These are phyloP conservation scores for Semnornis frantzii DNA, from an alignment of 2,113 vertebrate genomes.

Conservation along the genomic window DNA sequence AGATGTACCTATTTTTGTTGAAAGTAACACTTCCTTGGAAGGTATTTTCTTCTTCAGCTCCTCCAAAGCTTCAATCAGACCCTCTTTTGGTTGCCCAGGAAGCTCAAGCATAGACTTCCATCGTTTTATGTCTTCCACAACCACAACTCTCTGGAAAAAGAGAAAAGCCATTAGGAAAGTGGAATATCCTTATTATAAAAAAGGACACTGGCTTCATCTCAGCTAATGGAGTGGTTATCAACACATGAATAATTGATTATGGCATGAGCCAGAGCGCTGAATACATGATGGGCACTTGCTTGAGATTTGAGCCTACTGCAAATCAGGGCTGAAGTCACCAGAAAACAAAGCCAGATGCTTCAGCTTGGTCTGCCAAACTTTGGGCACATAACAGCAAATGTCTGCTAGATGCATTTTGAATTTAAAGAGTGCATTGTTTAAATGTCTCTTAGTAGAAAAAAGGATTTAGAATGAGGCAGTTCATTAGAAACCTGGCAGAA, in stretches of 20 bases:
- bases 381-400: background rate
- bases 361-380: constrained; percentile 3
- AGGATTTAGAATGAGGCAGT: background rate
- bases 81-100: constrained; percentile 85
- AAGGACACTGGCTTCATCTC: constrained; percentile 57
- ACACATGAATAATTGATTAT: constrained; percentile 72
- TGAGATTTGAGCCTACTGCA: constrained; percentile 49
- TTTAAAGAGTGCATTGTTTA: background rate
- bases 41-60: constrained; percentile 96
- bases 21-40: constrained; percentile 89
- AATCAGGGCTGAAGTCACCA: constrained; percentile 32
- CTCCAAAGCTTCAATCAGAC: constrained; percentile 82
- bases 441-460: background rate
- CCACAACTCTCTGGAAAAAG: constrained; percentile 91
- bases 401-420: background rate
- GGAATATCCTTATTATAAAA: constrained; percentile 24
- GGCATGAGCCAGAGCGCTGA: constrained; percentile 35
- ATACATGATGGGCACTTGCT: constrained; percentile 40
- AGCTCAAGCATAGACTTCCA: constrained; percentile 90
- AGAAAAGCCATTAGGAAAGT: constrained; percentile 68
- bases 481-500: background rate
- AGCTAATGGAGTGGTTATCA: constrained; percentile 66
- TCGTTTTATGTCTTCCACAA: constrained; percentile 93
- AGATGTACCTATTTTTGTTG: constrained; percentile 90
- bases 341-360: constrained; percentile 55